Percentiles rank a stretch among this genome's conserved stretches.
phyloP scores from a whole-genome alignment of 2,113 vertebrate species.

The Onychorhynchus coronatus region DNA sequence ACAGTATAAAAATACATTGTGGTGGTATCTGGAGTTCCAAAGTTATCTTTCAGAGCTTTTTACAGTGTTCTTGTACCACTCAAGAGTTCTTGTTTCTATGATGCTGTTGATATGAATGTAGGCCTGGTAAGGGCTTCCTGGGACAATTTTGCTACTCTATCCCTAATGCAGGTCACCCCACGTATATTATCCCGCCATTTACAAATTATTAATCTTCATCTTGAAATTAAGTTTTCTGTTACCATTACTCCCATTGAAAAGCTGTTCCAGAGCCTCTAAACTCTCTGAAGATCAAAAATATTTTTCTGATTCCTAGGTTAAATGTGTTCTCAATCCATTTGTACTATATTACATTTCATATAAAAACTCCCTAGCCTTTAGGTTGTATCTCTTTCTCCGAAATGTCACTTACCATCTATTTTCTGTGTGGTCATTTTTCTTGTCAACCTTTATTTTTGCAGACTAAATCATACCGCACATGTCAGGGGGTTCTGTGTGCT shows the following conservation, averaged over 20 bases:
- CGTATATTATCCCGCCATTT: not conserved
- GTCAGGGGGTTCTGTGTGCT: not conserved
- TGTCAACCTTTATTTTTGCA: not conserved
- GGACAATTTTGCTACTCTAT: not conserved
- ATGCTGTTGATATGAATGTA: rapidly evolving
- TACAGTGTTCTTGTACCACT: not conserved
- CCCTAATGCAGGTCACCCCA: not conserved
- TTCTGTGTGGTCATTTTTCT: not conserved
- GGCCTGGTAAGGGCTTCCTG: not conserved
- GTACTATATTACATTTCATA: not conserved
- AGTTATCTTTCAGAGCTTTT: not conserved
- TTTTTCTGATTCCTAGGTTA: not conserved
- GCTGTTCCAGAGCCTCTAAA: not conserved
- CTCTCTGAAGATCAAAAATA: not conserved
- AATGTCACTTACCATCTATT: not conserved
- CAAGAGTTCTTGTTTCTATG: not conserved
- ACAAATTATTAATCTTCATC: not conserved
- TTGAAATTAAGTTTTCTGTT: not conserved
- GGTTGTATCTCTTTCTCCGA: not conserved
- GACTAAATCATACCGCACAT: not conserved
- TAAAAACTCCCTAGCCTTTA: rapidly evolving
- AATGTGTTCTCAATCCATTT: not conserved
- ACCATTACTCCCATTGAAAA: not conserved
- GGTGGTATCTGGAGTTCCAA: not conserved
- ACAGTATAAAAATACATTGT: not conserved